phyloP scores from a whole-genome alignment of 2,113 vertebrate species.

The Electrona antarctica region DNA sequence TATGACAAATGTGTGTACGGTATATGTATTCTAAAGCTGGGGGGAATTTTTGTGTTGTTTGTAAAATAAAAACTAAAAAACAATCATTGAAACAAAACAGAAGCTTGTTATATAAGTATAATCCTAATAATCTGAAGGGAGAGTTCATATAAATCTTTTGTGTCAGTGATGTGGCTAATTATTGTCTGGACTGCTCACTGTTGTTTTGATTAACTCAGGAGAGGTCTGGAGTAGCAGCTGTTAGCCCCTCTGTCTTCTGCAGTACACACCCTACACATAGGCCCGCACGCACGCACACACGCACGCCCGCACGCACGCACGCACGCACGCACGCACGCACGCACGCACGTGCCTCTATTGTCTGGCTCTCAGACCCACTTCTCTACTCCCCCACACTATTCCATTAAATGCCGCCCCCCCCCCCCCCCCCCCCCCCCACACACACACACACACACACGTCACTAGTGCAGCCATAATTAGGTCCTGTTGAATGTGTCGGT shows the following conservation, averaged over 20 bases:
- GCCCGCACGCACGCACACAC: background rate
- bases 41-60: too few species aligned
- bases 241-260: conserved; percentile 43
- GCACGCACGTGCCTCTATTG: conserved; percentile 75
- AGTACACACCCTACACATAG: conserved; percentile 39
- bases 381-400: conserved; percentile 10
- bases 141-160: background rate
- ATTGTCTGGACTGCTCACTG: background rate
- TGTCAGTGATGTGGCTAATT: conserved; percentile 14
- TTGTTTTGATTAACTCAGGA: conserved; percentile 38
- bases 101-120: too few species aligned
- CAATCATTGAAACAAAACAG: too few species aligned
- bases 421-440: conserved; percentile 2
- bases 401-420: conserved; percentile 15
- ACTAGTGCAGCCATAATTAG: conserved; percentile 50
- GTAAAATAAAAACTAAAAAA: too few species aligned
- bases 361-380: conserved; percentile 46
- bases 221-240: conserved; percentile 66
- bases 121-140: too few species aligned
- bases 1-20: too few species aligned
- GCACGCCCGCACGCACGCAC: background rate
- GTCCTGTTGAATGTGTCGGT: background rate
- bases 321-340: conserved; percentile 36
- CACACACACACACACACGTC: background rate
- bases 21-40: too few species aligned